Base-by-base conservation (phyloP, 1,140 invertebrate species). In the Drosophila novamexicana region DNA sequence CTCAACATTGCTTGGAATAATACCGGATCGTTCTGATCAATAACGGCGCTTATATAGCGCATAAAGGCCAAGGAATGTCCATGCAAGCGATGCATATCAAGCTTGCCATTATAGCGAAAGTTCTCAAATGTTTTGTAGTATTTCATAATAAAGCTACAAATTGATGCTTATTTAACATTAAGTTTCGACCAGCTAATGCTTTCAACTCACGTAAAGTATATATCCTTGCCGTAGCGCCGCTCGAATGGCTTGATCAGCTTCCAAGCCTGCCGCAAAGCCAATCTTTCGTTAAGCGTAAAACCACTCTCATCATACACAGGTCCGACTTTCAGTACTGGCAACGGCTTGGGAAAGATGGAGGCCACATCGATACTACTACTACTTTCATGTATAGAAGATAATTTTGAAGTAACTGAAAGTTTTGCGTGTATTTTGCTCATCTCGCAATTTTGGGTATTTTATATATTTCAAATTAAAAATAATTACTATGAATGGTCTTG, bases 251-350 rank as follows among this genome's bases (percentile, higher is more conserved):
- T 66, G 9, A 86, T 76, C 3, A 82, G 37, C 1, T 68, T 53
- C 82, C 82, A 86, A 0, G 79, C 82, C 44, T 66, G 72, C 9
- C 64, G 64, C 2, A 86, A 29, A 6, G 82, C 83, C 22, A 77
- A 16, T 52, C 72, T 58, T 32, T 86, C 82, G 45, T 52, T 79
- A 0, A 79, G 54, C 0, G 79, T 70, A 32, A 86, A 86, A 1
- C 83, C 82, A 1, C 39, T 16, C 7, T 82, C 83, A 54, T 71
- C 75, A 34, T 57, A 59, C 1, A 86, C 32, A 1, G 83, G 76
- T 0, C 79, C 83, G 6, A 57, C 18, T 2, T 4, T 18, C 0
- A 86, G 22, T 9, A 53, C 16, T 0, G 79, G 79, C 22, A 88
- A 32, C 1, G 14, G 40, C 44, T 79, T 86, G 0, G 83, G 83